Evolutionary conservation across 1,140 invertebrate genomes (phyloP).

Genomic region (honey bee (Apis mellifera)): Amel_HAv3.1 CM009935.2:10711001-10711500

Average conservation of each 20-base stretch:
- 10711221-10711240: conserved; percentile 66
- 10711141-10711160: conserved; percentile 22
- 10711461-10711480: conserved; percentile 69
- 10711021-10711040: conserved; percentile 73
- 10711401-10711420: conserved; percentile 79
- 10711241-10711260: conserved; percentile 52
- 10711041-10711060: conserved; percentile 70
- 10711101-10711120: conserved; percentile 26
- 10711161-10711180: conserved; percentile 49
- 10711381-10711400: conserved; percentile 72
- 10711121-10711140: conserved; percentile 33
- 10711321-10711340: conserved; percentile 67
- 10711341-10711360: conserved; percentile 64
- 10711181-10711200: conserved; percentile 60
- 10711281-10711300: conserved; percentile 53
- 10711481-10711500: conserved; percentile 54
- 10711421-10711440: conserved; percentile 65
- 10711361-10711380: conserved; percentile 64
- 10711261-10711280: conserved; percentile 67
- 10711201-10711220: conserved; percentile 21
- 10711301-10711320: conserved; percentile 49
- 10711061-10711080: conserved; percentile 63
- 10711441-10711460: conserved; percentile 67
- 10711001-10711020: conserved; percentile 72
- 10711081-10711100: conserved; percentile 49